A percentile compares a stretch with the other conserved stretches of the same genome.
Conservation (phyloP, 2,888 invertebrate species). For the Stenchaetothrips biformis region DNA sequence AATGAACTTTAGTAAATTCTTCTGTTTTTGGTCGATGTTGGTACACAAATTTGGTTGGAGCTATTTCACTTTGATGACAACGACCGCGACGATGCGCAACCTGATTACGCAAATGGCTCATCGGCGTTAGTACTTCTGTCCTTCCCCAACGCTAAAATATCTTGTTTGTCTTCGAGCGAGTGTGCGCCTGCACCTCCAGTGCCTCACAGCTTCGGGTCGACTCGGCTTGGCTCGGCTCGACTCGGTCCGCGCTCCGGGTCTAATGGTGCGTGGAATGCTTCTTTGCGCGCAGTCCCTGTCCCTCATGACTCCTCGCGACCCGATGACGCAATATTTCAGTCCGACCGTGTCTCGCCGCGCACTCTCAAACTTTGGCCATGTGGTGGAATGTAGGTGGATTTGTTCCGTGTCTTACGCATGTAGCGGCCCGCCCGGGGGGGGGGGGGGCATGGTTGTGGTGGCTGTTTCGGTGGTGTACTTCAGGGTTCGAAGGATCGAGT, state of each 20-base stretch:
- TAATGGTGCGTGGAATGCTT: background rate
- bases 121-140: background rate
- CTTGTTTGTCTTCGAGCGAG: background rate
- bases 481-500: no score
- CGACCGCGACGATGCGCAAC: no score
- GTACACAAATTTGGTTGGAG: no score
- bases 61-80: no score
- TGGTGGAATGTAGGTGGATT: background rate
- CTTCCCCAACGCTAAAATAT: background rate
- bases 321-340: background rate
- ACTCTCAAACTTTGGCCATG: constrained; percentile 22
- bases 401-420: constrained; percentile 7
- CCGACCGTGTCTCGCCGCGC: background rate
- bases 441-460: background rate
- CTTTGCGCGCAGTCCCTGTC: background rate
- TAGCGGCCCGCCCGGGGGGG: background rate
- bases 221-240: background rate
- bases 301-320: background rate
- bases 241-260: background rate
- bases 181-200: background rate
- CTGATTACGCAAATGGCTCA: background rate
- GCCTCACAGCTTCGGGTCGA: background rate
- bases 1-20: no score
- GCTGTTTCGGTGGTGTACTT: no score
- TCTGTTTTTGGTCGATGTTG: no score